Conservation (phyloP, 2,797 vertebrate species). For the Periophthalmus magnuspinnatus region DNA sequence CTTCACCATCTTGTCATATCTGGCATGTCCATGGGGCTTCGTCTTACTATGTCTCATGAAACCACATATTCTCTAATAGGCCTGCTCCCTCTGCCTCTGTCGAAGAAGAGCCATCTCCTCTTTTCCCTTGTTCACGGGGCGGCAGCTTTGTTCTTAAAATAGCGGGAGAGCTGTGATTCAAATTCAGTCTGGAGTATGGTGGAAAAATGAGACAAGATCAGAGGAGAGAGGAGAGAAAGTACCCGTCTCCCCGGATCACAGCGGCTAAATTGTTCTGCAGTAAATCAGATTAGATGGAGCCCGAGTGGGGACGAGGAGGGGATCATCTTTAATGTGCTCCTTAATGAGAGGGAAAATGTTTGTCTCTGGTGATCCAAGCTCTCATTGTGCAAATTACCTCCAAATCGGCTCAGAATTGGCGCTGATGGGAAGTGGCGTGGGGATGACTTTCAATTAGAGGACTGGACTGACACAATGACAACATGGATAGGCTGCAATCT, state of each 20-base stretch:
- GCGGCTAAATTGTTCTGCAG: slow-evolving; percentile 61
- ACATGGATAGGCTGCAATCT: slow-evolving; percentile 51
- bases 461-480: slow-evolving; percentile 69
- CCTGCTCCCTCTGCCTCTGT: slow-evolving; percentile 21
- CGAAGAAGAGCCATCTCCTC: slow-evolving; percentile 49
- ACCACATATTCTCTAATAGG: slow-evolving; percentile 42
- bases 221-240: slow-evolving; percentile 67
- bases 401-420: slow-evolving; percentile 65
- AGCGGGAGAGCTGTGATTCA: slow-evolving; percentile 70
- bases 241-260: slow-evolving; percentile 70
- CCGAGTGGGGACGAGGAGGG: slow-evolving; percentile 66
- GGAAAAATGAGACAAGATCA: slow-evolving; percentile 75
- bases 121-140: slow-evolving; percentile 63
- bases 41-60: slow-evolving; percentile 22
- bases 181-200: slow-evolving; percentile 73
- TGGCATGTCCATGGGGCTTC: neutral
- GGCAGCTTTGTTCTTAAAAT: slow-evolving; percentile 77
- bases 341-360: slow-evolving; percentile 80
- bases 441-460: slow-evolving; percentile 73
- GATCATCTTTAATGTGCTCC: slow-evolving; percentile 74
- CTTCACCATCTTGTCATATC: neutral
- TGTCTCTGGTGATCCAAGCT: slow-evolving; percentile 76
- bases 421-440: slow-evolving; percentile 68
- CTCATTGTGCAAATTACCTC: slow-evolving; percentile 74
- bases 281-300: slow-evolving; percentile 74